Base-by-base conservation (phyloP, 1,140 invertebrate species). In the Gryon sp. region DNA sequence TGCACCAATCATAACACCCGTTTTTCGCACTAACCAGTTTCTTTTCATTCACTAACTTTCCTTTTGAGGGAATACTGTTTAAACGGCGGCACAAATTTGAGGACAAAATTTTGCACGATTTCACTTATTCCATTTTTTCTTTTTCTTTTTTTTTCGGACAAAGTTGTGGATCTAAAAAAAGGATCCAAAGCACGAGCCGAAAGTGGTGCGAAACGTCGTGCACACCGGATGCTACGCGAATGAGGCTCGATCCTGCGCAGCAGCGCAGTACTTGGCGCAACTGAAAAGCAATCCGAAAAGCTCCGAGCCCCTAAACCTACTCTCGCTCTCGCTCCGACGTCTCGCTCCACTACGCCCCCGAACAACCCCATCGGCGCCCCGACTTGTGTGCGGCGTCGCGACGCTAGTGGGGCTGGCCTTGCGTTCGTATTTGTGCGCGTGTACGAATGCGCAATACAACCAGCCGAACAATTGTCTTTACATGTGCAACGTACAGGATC, bases 231-330 rank as follows among this genome's bases (percentile, higher is more conserved):
- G 68, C 77, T 73, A 78, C 82, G 80, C 82, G 84, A 86, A 84
- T 86, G 81, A 82, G 76, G 63, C 62, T 81, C 78, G 79, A 80
- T 85, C 82, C 80, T 86, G 83, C 83, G 83, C 85, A 80, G 53
- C 83, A 84, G 80, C 82, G 82, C 83, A 82, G 83, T 78, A 62
- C 52, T 76, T 76, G 52, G 74, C 63, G 43, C 76, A 82, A 82
- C 79, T 81, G 76, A 68, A 73, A 65, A 66, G 76, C 62, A 48
- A 76, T 70, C 72, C 66, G 73, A 53, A 73, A 78, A 78, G 76
- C 69, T 78, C 48, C 76, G 48, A 74, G 20, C 69, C 57, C 62
- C 69, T 57, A 52, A 68, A 68, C 60, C 53, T 11, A 16, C 50
- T n/a, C 11, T 16, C 40, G 18, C 24, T 43, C 38, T 32, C 40